Evolutionary conservation across 2,113 vertebrate species (phyloP), one percentile per base, ranked within the genome.

Genomic region (Australoheros scitulus): DNA sequence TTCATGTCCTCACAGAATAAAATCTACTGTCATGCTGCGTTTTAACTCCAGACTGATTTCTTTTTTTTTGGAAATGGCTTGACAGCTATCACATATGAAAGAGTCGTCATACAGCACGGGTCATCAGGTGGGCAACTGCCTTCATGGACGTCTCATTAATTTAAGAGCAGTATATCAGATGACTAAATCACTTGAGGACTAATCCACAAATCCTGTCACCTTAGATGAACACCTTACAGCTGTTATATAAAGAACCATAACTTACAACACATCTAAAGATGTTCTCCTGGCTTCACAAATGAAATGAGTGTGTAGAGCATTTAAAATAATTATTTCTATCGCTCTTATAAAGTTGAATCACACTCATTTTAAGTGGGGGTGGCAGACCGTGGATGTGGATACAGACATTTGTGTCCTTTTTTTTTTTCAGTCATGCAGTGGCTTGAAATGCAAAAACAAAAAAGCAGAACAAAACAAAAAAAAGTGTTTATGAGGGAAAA

Each of bases 401-500:
- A 11, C 38, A 3, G 38, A 4, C 10, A 11, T 10, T 3, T 11
- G 43, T 47, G 43, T 15, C 43, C 43, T 47, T 47, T 47, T 34
- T 41, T 41, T 52, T 38, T 65, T n/a, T 64, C 58, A 60, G 9
- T 38, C 22, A 60, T 77, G 8, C 2, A 2, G n/a, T 3, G 26
- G n/a, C 0, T 32, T 56, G 0, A 52, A 64, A 64, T 41, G 70
- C 6, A 17, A 32, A 15, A 22, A 9, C 2, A 22, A 43, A 9
- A 43, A 5, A 22, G n/a, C 20, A 26, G 11, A 36, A 43, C 10
- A 9, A 43, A 61, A 56, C 14, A 24, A 1, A 15, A 79, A 79
- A 76, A 43, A 36, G 34, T 56, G 50, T 68, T 87, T 76, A 87
- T 84, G 76, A 79, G 79, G 74, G 60, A 63, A 79, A 72, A 86